Base-by-base conservation (phyloP, 2,888 invertebrate genomes). In the Leptopterna dolabrata region DNA sequence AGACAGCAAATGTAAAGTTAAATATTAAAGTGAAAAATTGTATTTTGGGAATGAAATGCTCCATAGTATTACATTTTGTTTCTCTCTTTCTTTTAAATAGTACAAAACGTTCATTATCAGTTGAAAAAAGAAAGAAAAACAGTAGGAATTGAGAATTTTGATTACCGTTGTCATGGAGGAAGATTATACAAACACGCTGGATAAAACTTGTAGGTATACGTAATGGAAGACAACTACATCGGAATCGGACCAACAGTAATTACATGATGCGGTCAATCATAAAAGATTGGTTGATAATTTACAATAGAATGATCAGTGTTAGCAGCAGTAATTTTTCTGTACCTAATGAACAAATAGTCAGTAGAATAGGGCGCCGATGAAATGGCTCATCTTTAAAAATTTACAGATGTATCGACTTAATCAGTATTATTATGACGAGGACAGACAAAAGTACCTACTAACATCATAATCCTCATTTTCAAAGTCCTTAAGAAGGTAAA, bases 161-260 rank as follows among this genome's bases (percentile, higher is more conserved):
- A 87, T 87, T 87, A 87, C 80, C 86, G 86, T 80, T 87, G 86
- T 87, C 86, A 87, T 78, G 86, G 80, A 73, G 85, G 85, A 73
- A 85, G 71, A 47, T 47, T n/a, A 83, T 78, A 78, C 41, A 36
- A 45, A 45, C 29, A 41, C 45, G 73, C 36, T 73, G 73, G 24
- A 83, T 63, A 70, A 51, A 83, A 24, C 29, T 43, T 70, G 70
- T 41, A 73, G 85, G 85, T 71, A 70, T 51, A 83, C 24, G 30
- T 51, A 45, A 36, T 85, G 85, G 85, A 85, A 85, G 85, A 85
- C 85, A 30, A 73, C 85, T 85, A 85, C 85, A 55, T 81, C 55
- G 43, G 82, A 70, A 83, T 1, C 70, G 41, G 51, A 27, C 4
- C 16, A 63, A 51, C 71, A 71, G 36, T 55, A 63, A 63, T 81